Conservation (phyloP, 2,888 invertebrate species). For the Parapristionchus giblindavisi region DNA sequence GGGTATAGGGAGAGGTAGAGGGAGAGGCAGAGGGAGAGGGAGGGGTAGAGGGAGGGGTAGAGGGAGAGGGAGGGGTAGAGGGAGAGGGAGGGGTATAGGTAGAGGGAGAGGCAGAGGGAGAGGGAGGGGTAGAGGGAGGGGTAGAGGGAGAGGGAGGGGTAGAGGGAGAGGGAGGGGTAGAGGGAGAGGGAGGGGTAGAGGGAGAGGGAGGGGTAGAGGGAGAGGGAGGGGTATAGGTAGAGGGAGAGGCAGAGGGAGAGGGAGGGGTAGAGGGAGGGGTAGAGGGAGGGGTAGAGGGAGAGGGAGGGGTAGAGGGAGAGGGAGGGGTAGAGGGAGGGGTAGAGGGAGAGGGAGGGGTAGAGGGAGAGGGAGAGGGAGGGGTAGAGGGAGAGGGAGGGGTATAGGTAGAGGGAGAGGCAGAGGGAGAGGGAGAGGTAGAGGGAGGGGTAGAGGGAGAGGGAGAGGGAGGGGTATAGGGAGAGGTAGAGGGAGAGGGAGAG, state of each 20-base stretch:
- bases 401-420: no score
- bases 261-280: background rate
- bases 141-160: conserved; percentile 1
- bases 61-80: background rate
- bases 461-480: no score
- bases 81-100: background rate
- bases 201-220: background rate
- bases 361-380: conserved; percentile 1
- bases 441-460: no score
- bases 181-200: background rate
- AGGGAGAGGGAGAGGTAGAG: background rate
- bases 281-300: no score
- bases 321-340: no score
- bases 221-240: background rate
- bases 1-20: background rate
- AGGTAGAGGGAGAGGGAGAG: conserved; percentile 1
- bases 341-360: no score
- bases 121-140: background rate
- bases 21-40: background rate
- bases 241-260: background rate
- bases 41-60: background rate
- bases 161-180: background rate
- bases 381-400: no score
- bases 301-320: conserved; percentile 5
- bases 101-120: background rate